Evolutionary conservation across 2,113 vertebrate genomes (phyloP).

Genomic region (Tenebrosternarchus preto): DNA sequence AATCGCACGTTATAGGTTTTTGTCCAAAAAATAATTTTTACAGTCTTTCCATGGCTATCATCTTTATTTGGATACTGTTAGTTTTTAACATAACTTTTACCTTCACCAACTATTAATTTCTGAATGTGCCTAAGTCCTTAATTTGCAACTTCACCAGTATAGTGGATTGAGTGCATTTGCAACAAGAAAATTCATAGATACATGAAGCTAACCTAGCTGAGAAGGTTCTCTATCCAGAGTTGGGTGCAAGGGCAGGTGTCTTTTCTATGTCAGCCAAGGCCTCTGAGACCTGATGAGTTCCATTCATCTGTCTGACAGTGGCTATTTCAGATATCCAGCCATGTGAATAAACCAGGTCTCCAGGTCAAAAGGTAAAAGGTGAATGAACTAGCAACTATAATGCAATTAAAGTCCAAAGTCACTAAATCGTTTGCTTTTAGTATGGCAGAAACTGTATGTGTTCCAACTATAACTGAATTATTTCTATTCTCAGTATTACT

Average conservation of each 20-base stretch:
- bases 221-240: background rate
- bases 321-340: background rate
- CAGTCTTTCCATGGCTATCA: too few relatives aligned
- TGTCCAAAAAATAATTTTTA: too few relatives aligned
- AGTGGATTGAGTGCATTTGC: background rate
- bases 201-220: background rate
- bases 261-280: background rate
- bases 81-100: too few relatives aligned
- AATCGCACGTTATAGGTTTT: too few relatives aligned
- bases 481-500: too few relatives aligned
- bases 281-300: constrained; percentile 2
- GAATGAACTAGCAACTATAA: background rate
- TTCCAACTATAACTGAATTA: too few relatives aligned
- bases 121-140: background rate
- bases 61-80: too few relatives aligned
- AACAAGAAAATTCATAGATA: background rate
- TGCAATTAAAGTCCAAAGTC: background rate
- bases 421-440: background rate
- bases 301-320: background rate
- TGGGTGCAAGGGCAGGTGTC: constrained; percentile 17
- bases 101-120: too few relatives aligned
- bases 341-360: background rate
- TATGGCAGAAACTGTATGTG: background rate
- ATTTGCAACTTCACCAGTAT: background rate
- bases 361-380: constrained; percentile 16